Percentiles rank a stretch among this genome's conserved stretches.
These are phyloP conservation scores for Chironomus tentans DNA, from an alignment of 2,888 invertebrate species.

Conservation along the genomic window DNA sequence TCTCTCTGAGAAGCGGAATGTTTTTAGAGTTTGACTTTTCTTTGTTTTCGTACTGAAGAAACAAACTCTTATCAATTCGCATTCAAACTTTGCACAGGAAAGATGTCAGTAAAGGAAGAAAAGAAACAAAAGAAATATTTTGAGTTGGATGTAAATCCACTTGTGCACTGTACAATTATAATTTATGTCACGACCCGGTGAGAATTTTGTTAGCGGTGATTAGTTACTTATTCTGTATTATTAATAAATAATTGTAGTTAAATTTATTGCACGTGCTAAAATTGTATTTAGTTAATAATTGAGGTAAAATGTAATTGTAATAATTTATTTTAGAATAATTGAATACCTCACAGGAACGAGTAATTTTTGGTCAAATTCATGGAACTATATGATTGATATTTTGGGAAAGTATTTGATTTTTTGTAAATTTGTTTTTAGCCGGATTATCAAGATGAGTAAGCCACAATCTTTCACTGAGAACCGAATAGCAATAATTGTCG, in stretches of 20 bases:
- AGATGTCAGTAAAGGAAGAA: not conserved
- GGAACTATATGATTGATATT: not conserved
- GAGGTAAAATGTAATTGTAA: not conserved
- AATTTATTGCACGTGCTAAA: not conserved
- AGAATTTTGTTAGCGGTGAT: not conserved
- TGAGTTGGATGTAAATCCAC: not conserved
- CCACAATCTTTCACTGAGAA: not conserved
- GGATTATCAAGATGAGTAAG: too few species aligned
- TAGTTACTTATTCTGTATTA: not conserved
- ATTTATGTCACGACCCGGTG: constrained; percentile 12
- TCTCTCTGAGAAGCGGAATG: not conserved
- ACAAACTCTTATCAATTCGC: too few species aligned
- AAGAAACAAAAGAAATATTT: not conserved
- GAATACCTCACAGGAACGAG: not conserved
- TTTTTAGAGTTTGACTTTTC: not conserved
- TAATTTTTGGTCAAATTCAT: not conserved
- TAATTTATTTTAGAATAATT: not conserved
- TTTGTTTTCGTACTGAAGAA: too few species aligned
- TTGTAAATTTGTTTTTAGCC: not conserved
- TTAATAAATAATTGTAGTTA: not conserved
- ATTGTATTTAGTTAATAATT: not conserved
- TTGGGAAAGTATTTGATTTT: not conserved
- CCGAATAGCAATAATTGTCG: too few species aligned
- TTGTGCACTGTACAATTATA: not conserved
- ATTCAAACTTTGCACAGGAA: not conserved